Conservation (phyloP, 2,888 invertebrate species). For the Zaprionus lineosus region DNA sequence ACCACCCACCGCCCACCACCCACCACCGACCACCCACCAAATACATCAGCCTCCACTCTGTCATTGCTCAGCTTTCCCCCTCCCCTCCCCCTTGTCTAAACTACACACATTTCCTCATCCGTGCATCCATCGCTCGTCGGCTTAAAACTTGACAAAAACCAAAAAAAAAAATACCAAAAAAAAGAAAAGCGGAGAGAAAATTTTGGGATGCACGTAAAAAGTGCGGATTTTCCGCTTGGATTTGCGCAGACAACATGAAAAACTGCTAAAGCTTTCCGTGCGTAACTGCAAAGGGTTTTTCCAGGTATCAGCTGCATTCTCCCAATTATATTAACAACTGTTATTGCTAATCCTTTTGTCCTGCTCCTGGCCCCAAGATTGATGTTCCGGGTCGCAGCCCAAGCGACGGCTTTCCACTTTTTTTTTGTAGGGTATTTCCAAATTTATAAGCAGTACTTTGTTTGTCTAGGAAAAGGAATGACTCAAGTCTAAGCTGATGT, state of each 20-base stretch:
- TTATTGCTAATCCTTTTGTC: slow-evolving; percentile 24
- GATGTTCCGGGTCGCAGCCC: too few relatives aligned
- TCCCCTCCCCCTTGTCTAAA: background rate
- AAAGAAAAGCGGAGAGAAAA: slow-evolving; percentile 28
- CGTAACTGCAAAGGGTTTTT: slow-evolving; percentile 13
- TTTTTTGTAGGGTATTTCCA: too few relatives aligned
- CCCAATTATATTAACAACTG: slow-evolving; percentile 16
- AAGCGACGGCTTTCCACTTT: too few relatives aligned
- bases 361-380: background rate
- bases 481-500: too few relatives aligned
- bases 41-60: too few relatives aligned
- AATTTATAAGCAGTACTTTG: too few relatives aligned
- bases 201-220: too few relatives aligned
- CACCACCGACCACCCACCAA: too few relatives aligned
- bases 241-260: slow-evolving; percentile 23
- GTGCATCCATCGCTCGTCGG: too few relatives aligned
- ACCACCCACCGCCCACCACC: too few relatives aligned
- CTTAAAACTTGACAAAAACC: slow-evolving; percentile 25
- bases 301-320: slow-evolving; percentile 13
- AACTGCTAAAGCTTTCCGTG: slow-evolving; percentile 17
- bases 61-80: slow-evolving; percentile 1
- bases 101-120: too few relatives aligned
- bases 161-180: slow-evolving; percentile 1
- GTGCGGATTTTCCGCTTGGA: slow-evolving; percentile 34
- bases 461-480: too few relatives aligned